phyloP scores from a whole-genome alignment of 2,113 vertebrate species.

The Myiozetetes cayanensis region DNA sequence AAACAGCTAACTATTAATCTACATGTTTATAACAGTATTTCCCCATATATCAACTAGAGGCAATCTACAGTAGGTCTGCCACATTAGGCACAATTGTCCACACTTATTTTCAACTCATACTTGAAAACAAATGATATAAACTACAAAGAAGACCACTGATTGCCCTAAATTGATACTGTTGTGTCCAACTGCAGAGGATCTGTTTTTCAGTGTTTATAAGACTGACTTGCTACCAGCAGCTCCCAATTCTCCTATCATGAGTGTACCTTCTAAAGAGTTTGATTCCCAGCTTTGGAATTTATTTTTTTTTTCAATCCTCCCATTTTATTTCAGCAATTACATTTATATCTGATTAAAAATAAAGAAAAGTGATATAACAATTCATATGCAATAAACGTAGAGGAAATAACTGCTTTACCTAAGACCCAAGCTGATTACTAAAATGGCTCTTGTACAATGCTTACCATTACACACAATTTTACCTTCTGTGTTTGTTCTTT shows the following conservation, averaged over 20 bases:
- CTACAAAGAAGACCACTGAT: background rate
- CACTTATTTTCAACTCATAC: background rate
- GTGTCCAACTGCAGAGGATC: background rate
- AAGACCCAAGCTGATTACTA: background rate
- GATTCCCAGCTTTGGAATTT: background rate
- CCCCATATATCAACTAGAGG: background rate
- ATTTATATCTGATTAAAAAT: background rate
- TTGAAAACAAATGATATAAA: background rate
- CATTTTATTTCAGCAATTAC: background rate
- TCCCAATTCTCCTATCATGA: background rate
- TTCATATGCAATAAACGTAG: background rate
- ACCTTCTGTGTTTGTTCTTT: constrained; percentile 88
- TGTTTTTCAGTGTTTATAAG: background rate
- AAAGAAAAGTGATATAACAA: background rate
- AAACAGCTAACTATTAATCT: background rate
- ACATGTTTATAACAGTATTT: background rate
- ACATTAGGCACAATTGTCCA: background rate
- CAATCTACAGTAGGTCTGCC: background rate
- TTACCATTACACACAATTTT: background rate
- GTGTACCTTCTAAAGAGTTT: background rate
- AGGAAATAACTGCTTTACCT: background rate
- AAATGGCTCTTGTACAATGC: background rate
- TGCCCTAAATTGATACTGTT: background rate
- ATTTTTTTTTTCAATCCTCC: background rate
- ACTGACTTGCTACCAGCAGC: background rate